These are phyloP conservation scores for Heliocidaris tuberculata DNA, from an alignment of 35 echinoderm and acorn worm species.

Conservation along the genomic window DNA sequence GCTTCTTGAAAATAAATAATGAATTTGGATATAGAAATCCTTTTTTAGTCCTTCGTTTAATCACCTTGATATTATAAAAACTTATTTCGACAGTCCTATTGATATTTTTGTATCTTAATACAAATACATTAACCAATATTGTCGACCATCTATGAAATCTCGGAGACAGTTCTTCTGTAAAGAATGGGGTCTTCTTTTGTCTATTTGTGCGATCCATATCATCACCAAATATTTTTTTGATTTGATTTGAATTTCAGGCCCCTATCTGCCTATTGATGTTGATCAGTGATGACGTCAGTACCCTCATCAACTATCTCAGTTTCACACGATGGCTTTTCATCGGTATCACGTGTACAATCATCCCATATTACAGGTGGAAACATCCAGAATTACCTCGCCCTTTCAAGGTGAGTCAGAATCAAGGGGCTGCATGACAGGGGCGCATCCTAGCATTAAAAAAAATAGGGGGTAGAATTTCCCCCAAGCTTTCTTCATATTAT, in stretches of 20 bases:
- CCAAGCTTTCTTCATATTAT: no score
- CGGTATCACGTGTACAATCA: slow-evolving; percentile 52
- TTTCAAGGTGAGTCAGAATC: slow-evolving; percentile 65
- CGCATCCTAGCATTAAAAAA: no score
- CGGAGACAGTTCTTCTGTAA: not conserved
- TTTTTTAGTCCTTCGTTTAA: no score
- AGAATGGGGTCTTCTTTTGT: no score
- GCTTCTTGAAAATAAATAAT: no score
- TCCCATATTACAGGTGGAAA: slow-evolving; percentile 87
- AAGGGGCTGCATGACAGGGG: no score
- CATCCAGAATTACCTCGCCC: slow-evolving; percentile 77
- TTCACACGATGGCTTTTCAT: slow-evolving; percentile 77
- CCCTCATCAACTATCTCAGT: slow-evolving; percentile 83
- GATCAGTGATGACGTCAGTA: slow-evolving; percentile 55
- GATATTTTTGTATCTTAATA: not conserved
- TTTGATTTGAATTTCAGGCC: not conserved
- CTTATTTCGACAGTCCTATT: no score
- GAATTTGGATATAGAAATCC: no score
- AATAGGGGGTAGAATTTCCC: no score
- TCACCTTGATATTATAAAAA: no score
- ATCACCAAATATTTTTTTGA: not conserved
- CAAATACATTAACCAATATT: not conserved
- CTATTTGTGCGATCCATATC: no score
- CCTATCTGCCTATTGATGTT: slow-evolving; percentile 56
- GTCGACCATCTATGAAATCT: not conserved